Percentiles rank a stretch among this genome's conserved stretches.
These are phyloP conservation scores for Creontiades dilutus DNA, from an alignment of 2,888 invertebrate genomes.

Conservation along the genomic window DNA sequence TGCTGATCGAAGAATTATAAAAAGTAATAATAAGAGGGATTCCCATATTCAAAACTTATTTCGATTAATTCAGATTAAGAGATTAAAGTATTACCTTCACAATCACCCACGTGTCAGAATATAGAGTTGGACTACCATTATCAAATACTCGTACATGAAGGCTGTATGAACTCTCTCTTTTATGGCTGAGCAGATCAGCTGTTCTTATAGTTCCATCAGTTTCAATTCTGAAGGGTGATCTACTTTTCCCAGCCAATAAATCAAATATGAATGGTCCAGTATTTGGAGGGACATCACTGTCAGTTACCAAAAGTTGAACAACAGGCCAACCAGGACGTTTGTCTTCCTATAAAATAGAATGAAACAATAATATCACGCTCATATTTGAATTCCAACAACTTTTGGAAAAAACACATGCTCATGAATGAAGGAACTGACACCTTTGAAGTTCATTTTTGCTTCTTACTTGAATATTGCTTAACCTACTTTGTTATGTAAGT, in stretches of 20 bases:
- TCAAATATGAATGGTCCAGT: conserved; percentile 94
- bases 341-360: conserved; percentile 85
- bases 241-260: conserved; percentile 92
- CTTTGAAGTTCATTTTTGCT: too few species aligned
- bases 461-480: too few species aligned
- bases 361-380: neutral
- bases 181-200: conserved; percentile 90
- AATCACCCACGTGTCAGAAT: conserved; percentile 90
- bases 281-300: conserved; percentile 92
- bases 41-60: neutral
- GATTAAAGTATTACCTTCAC: conserved; percentile 79
- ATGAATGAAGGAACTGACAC: too few species aligned
- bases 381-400: too few species aligned
- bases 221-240: conserved; percentile 90
- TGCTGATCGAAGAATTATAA: too few species aligned
- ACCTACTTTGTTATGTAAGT: too few species aligned
- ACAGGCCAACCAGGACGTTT: conserved; percentile 90
- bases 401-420: too few species aligned
- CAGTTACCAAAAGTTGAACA: conserved; percentile 89
- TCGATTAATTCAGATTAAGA: neutral
- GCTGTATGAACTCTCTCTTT: conserved; percentile 88
- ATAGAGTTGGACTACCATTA: conserved; percentile 93
- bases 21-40: neutral
- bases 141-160: conserved; percentile 94
- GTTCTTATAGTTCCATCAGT: conserved; percentile 91